A percentile compares a stretch with the other conserved stretches of the same genome.
Evolutionary conservation across 2,113 vertebrate genomes (phyloP).

Genomic region (Clarias magur): DNA sequence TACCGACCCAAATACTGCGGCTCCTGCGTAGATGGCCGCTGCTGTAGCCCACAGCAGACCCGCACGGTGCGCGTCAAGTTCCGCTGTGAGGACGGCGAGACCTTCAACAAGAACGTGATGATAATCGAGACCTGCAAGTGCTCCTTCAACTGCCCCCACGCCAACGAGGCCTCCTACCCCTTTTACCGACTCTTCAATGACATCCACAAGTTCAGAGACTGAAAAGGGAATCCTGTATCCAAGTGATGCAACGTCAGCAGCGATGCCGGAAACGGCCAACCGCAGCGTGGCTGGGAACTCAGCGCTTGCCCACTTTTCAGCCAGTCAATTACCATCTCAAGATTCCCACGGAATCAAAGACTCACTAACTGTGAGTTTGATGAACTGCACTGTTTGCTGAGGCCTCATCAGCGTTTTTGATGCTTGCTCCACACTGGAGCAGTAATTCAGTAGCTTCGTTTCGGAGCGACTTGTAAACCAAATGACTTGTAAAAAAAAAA

Average conservation of each 20-base stretch:
- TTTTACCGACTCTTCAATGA: conserved; percentile 96
- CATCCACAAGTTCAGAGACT: conserved; percentile 99
- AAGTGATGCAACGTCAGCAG: not conserved
- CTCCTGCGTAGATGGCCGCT: conserved; percentile 90
- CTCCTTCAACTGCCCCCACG: conserved; percentile 88
- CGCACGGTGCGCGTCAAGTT: conserved; percentile 93
- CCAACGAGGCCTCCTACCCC: conserved; percentile 85
- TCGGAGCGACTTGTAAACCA: conserved; percentile 84
- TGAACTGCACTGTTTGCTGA: conserved; percentile 86
- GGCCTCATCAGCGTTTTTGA: conserved; percentile 74
- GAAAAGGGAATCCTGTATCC: conserved; percentile 58
- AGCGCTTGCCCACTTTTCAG: conserved; percentile 62
- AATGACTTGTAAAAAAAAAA: conserved; percentile 20
- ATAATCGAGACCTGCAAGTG: conserved; percentile 98
- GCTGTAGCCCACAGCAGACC: conserved; percentile 92
- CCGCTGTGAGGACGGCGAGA: conserved; percentile 92
- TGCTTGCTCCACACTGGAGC: conserved; percentile 95
- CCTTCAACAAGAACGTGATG: conserved; percentile 96
- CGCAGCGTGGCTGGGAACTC: conserved; percentile 55
- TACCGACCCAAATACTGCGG: conserved; percentile 94
- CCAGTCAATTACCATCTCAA: conserved; percentile 68
- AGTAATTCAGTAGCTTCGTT: conserved; percentile 85
- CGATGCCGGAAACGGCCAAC: conserved; percentile 57
- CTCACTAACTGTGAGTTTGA: conserved; percentile 73
- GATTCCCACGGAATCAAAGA: conserved; percentile 81